Conservation (phyloP, 1,140 invertebrate species). For the Chlorops oryzae region DNA sequence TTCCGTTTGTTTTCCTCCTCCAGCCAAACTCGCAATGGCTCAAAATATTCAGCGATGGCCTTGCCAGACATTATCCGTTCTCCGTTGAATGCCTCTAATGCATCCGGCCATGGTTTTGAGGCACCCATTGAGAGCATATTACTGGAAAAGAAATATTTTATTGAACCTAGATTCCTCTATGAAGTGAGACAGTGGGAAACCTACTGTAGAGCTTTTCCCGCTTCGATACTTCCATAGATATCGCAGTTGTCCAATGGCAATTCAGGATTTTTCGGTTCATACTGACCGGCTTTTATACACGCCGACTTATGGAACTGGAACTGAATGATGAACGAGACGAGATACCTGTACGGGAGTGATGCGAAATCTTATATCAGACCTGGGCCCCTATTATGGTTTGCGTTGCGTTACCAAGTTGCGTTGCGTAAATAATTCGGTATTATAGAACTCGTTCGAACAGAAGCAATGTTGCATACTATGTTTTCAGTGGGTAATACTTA, state of each 20-base stretch:
- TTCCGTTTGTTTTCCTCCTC: slow-evolving; percentile 66
- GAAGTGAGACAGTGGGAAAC: slow-evolving; percentile 30
- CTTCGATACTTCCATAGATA: slow-evolving; percentile 71
- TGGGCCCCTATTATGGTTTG: too few species aligned
- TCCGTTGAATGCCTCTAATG: slow-evolving; percentile 74
- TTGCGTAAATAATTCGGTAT: too few species aligned
- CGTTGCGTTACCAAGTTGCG: too few species aligned
- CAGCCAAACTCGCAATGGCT: slow-evolving; percentile 72
- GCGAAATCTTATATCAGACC: too few species aligned
- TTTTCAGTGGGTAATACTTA: too few species aligned
- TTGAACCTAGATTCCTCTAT: not conserved
- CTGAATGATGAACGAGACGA: slow-evolving; percentile 80
- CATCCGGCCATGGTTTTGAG: slow-evolving; percentile 75
- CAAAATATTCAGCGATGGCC: slow-evolving; percentile 71
- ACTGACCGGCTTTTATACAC: slow-evolving; percentile 74
- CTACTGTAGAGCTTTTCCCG: slow-evolving; percentile 66
- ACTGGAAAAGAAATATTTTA: slow-evolving; percentile 46
- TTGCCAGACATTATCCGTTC: slow-evolving; percentile 65
- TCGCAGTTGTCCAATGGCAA: slow-evolving; percentile 75
- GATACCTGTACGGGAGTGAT: slow-evolving; percentile 71
- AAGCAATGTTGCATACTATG: too few species aligned
- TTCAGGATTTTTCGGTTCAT: slow-evolving; percentile 59
- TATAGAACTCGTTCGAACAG: too few species aligned
- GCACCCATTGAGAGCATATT: slow-evolving; percentile 74
- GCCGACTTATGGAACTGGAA: slow-evolving; percentile 86